These are phyloP conservation scores for Apamea crenata DNA, from an alignment of 2,888 invertebrate genomes.

Conservation along the genomic window DNA sequence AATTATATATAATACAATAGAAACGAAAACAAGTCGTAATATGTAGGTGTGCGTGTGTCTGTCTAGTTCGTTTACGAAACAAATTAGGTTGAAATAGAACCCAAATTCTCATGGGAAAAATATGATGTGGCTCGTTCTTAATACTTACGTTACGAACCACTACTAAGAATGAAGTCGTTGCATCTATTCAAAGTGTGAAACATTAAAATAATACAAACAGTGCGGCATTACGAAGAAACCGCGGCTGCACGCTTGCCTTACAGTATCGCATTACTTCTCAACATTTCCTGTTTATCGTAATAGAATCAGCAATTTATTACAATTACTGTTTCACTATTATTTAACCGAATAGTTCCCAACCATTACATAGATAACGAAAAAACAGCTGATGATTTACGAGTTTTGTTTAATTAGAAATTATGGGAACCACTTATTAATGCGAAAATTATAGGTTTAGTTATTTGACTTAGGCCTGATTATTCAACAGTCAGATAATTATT, in stretches of 20 bases:
- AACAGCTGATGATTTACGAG: conserved; percentile 7
- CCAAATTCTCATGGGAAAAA: neutral
- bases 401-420: conserved; percentile 23
- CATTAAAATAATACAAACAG: conserved; percentile 44
- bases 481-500: no score
- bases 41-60: neutral
- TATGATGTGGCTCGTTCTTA: neutral
- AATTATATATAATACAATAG: neutral
- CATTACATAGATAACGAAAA: conserved; percentile 43
- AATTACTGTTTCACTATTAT: conserved; percentile 52
- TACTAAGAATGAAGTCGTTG: conserved; percentile 12
- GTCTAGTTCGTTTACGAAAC: neutral
- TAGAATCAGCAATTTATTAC: conserved; percentile 44
- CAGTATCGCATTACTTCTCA: conserved; percentile 77
- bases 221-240: conserved; percentile 64
- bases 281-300: conserved; percentile 71
- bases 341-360: conserved; percentile 45
- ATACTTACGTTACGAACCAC: neutral
- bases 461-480: neutral
- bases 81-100: neutral
- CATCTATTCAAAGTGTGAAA: conserved; percentile 18
- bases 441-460: neutral
- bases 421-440: neutral
- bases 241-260: conserved; percentile 70
- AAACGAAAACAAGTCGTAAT: neutral